phyloP scores from a whole-genome alignment of 2,113 vertebrate genomes.

The Prolemur simus region DNA sequence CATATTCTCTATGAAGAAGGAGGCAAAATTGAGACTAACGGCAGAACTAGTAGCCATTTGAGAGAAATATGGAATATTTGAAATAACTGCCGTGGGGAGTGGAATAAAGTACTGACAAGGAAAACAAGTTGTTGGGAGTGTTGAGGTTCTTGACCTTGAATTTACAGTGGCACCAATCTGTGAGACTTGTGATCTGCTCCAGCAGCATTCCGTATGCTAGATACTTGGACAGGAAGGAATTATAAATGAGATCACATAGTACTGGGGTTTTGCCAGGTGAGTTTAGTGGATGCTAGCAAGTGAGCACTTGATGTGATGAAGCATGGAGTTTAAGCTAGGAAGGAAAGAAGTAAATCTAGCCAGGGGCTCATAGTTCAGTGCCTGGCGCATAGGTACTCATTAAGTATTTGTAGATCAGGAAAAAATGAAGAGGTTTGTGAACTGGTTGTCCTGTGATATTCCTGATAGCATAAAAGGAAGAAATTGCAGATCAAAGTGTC shows the following conservation, averaged over 20 bases:
- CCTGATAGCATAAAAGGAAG: background rate
- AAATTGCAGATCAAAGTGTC: background rate
- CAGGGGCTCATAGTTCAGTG: background rate
- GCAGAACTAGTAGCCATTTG: background rate
- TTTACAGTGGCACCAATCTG: conserved; percentile 32
- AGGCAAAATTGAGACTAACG: background rate
- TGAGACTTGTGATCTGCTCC: conserved; percentile 32
- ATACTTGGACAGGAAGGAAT: background rate
- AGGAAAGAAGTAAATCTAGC: background rate
- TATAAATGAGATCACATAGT: conserved; percentile 29
- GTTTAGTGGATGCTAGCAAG: background rate
- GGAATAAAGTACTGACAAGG: background rate
- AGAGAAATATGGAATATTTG: background rate
- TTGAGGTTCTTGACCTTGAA: conserved; percentile 46
- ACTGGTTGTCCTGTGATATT: background rate
- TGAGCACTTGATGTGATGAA: background rate
- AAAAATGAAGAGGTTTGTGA: background rate
- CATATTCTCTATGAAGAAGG: background rate
- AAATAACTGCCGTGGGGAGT: background rate
- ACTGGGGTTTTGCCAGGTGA: conserved; percentile 43
- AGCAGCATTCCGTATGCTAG: background rate
- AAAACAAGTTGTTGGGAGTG: conserved; percentile 32
- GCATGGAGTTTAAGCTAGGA: background rate
- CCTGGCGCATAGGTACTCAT: background rate
- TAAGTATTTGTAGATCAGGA: background rate